Evolutionary conservation across 2,113 vertebrate species (phyloP), one percentile per base, ranked within the genome.

Genomic region (Tetraodon nigroviridis): DNA sequence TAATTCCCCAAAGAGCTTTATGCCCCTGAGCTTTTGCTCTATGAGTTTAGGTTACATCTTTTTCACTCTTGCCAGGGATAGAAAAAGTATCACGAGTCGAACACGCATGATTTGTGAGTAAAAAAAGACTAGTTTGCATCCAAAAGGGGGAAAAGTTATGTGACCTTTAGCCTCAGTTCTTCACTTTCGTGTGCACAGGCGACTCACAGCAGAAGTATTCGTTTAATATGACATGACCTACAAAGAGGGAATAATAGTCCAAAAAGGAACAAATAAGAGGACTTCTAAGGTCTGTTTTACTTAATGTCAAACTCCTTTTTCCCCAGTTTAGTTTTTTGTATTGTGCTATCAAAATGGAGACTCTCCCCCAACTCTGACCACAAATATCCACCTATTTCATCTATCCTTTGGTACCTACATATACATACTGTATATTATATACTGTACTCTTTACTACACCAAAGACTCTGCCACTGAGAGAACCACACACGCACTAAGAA

Each of bases 151-250:
- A 63, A 74, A 74, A 58, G 73, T 64, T 49, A 47, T 7, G 10
- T 71, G 65, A 83, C 76, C 74, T 83, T 72, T 83, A 69, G 82
- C 78, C 73, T 51, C 53, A 29, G 57, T 69, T 81, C 62, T 48
- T 59, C 49, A 55, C n/a, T 73, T 63, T 83, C 81, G 78, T 79
- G 69, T 84, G 84, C 82, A 84, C 49, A 73, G 55, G 69, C 50
- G 61, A 80, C 62, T 84, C 84, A 77, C 52, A 55, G 46, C 56
- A 58, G 61, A 88, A 85, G 76, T 83, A 86, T 84, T 71, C 67
- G 75, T 67, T 77, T 68, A 60, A 83, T 67, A 56, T 83, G 76
- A 81, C 71, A 55, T 76, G 73, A 83, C 78, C 80, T 75, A 69
- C 48, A 67, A 55, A 69, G 57, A 69, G 58, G 54, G 68, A 73